Evolutionary conservation across 2,113 vertebrate species (phyloP).

Genomic region (Burhinus oedicnemus): DNA sequence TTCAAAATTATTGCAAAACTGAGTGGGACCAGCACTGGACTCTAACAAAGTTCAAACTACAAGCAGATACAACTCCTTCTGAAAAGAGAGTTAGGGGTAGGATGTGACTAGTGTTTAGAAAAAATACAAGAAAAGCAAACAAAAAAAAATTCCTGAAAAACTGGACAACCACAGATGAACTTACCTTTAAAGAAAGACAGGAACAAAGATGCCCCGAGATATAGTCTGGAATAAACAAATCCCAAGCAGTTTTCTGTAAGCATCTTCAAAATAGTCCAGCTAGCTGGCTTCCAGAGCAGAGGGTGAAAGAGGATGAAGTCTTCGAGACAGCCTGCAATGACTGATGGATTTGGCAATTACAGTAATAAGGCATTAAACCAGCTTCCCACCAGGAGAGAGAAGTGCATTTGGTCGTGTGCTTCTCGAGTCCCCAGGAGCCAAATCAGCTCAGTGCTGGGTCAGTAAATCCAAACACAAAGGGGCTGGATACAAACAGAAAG

Average conservation of each 20-base stretch:
- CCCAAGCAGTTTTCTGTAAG: background rate
- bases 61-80: background rate
- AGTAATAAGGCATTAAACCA: slow-evolving; percentile 25
- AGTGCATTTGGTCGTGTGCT: background rate
- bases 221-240: slow-evolving; percentile 39
- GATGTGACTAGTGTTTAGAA: background rate
- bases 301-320: background rate
- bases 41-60: background rate
- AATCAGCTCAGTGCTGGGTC: background rate
- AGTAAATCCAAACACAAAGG: background rate
- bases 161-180: background rate
- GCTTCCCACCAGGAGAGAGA: background rate
- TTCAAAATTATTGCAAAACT: background rate
- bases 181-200: slow-evolving; percentile 53
- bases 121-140: background rate
- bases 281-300: background rate
- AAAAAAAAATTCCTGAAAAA: background rate
- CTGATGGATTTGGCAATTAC: slow-evolving; percentile 40
- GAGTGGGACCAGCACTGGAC: background rate
- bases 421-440: background rate
- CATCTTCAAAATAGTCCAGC: slow-evolving; percentile 19
- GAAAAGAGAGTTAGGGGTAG: background rate
- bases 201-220: slow-evolving; percentile 42
- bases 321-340: background rate
- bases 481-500: background rate